Percentiles rank a stretch among this genome's conserved stretches.
Evolutionary conservation across 2,797 vertebrate species (phyloP).

Genomic region (Parauchenoglanis ngamensis): DNA sequence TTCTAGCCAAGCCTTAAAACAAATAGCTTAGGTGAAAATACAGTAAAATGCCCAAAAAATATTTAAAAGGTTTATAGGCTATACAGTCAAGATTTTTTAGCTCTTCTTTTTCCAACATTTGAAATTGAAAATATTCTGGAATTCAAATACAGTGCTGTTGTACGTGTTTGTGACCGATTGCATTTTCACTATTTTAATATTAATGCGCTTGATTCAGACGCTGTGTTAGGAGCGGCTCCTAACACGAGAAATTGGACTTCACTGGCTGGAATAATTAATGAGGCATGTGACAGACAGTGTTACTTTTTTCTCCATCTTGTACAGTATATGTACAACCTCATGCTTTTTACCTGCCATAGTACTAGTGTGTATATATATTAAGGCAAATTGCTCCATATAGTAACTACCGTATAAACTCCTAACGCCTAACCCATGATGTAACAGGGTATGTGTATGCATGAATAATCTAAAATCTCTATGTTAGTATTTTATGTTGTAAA

Average conservation of each 20-base stretch:
- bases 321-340: conserved; percentile 44
- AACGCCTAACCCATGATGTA: conserved; percentile 52
- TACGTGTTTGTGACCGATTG: neutral
- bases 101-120: neutral
- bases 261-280: conserved; percentile 30
- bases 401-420: conserved; percentile 51
- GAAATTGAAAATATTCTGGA: neutral
- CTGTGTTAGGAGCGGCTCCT: neutral
- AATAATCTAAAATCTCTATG: conserved; percentile 50
- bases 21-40: conserved; percentile 14
- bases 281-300: conserved; percentile 38
- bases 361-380: conserved; percentile 30
- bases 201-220: neutral
- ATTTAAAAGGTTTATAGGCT: neutral
- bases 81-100: conserved; percentile 15
- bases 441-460: conserved; percentile 61
- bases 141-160: conserved; percentile 25
- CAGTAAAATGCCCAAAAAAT: neutral
- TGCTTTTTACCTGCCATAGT: conserved; percentile 49
- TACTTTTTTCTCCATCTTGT: conserved; percentile 31
- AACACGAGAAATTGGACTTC: conserved; percentile 19
- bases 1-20: conserved; percentile 31
- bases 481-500: conserved; percentile 57
- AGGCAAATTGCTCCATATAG: conserved; percentile 50
- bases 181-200: conserved; percentile 30